phyloP scores from a whole-genome alignment of 1,140 invertebrate genomes.

The Drosophila repletoides region DNA sequence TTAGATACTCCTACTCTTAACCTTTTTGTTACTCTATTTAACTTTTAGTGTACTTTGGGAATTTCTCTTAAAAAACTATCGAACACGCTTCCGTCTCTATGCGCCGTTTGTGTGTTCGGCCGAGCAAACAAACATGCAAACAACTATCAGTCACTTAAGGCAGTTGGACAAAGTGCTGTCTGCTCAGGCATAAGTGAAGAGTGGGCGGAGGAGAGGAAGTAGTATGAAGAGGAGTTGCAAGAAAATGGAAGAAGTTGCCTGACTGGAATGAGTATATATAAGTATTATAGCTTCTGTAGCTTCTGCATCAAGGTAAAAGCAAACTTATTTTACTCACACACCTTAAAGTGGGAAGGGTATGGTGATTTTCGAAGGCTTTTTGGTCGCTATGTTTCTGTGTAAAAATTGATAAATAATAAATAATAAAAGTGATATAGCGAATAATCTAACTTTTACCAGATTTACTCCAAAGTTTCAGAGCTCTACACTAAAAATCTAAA shows the following conservation, averaged over 20 bases:
- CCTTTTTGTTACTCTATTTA: too few relatives aligned
- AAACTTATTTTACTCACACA: constrained; percentile 19
- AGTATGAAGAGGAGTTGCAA: too few relatives aligned
- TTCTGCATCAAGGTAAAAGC: constrained; percentile 25
- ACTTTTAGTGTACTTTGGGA: too few relatives aligned
- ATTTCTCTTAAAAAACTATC: too few relatives aligned
- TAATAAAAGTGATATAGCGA: too few relatives aligned
- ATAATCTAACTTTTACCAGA: too few relatives aligned
- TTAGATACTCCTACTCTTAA: too few relatives aligned
- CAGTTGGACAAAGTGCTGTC: constrained; percentile 64
- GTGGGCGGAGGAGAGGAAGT: neutral
- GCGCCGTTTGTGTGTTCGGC: too few relatives aligned
- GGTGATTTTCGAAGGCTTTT: constrained; percentile 50
- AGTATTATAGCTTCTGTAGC: neutral
- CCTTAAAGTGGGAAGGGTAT: constrained; percentile 14
- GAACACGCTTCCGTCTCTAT: too few relatives aligned
- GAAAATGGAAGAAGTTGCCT: constrained; percentile 6
- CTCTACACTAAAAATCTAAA: too few relatives aligned
- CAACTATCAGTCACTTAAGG: constrained; percentile 80
- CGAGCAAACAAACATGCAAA: constrained; percentile 69
- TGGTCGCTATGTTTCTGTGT: constrained; percentile 15
- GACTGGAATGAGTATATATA: constrained; percentile 3
- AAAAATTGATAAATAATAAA: too few relatives aligned
- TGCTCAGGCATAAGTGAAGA: neutral
- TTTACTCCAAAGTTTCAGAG: too few relatives aligned